A percentile compares a stretch with the other conserved stretches of the same genome.
Conservation (phyloP, 2,113 vertebrate genomes). For the Crotalus horridus region DNA sequence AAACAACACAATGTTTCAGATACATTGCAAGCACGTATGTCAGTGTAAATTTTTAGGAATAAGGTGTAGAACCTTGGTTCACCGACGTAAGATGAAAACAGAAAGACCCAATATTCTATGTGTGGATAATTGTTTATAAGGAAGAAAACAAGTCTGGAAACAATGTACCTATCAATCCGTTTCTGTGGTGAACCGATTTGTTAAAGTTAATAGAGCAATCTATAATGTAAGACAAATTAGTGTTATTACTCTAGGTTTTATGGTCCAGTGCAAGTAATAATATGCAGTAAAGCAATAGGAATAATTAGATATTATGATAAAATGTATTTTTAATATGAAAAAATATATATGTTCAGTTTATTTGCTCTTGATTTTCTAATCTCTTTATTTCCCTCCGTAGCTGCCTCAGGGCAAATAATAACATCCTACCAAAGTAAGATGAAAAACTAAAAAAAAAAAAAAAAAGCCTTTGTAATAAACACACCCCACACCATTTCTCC, state of each 20-base stretch:
- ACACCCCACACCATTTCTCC: neutral
- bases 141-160: slow-evolving; percentile 21
- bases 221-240: slow-evolving; percentile 61
- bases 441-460: slow-evolving; percentile 17
- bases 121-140: neutral
- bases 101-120: neutral
- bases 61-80: neutral
- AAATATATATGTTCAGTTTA: slow-evolving; percentile 35
- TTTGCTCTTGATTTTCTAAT: slow-evolving; percentile 16
- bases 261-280: slow-evolving; percentile 55
- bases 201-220: slow-evolving; percentile 61
- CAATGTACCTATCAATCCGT: slow-evolving; percentile 39
- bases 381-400: slow-evolving; percentile 28
- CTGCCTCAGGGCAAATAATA: slow-evolving; percentile 52
- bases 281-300: slow-evolving; percentile 53
- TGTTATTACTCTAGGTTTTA: slow-evolving; percentile 50
- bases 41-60: slow-evolving; percentile 6
- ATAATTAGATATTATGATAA: slow-evolving; percentile 58
- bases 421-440: slow-evolving; percentile 22
- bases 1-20: neutral
- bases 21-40: neutral
- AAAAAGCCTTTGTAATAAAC: slow-evolving; percentile 36
- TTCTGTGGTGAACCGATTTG: slow-evolving; percentile 39
- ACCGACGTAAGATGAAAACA: neutral
- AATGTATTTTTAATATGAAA: slow-evolving; percentile 38